phyloP scores from a whole-genome alignment of 2,888 invertebrate genomes.

The Phengaris arion region DNA sequence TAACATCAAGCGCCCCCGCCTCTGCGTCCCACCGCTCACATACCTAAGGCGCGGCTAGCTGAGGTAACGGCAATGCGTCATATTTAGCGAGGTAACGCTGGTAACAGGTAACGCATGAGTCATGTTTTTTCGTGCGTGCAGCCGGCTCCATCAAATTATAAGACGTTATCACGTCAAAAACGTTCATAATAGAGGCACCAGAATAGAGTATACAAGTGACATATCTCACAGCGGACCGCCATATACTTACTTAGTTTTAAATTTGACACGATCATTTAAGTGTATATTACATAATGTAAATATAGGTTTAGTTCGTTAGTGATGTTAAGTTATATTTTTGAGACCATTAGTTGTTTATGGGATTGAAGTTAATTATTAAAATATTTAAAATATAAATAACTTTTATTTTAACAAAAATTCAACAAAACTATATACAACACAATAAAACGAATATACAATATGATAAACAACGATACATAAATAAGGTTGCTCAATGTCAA shows the following conservation, averaged over 20 bases:
- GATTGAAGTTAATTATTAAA: not conserved
- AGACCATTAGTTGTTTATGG: not conserved
- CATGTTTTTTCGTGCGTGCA: too few species aligned
- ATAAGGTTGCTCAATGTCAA: not conserved
- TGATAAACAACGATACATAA: not conserved
- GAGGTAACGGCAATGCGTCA: too few species aligned
- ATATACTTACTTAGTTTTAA: too few species aligned
- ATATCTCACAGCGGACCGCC: not conserved
- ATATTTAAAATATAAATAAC: not conserved
- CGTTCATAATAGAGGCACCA: too few species aligned
- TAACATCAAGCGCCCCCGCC: too few species aligned
- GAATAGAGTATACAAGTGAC: too few species aligned
- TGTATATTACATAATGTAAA: not conserved
- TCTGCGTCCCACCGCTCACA: too few species aligned
- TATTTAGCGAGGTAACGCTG: too few species aligned
- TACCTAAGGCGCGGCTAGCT: too few species aligned
- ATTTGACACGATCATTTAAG: not conserved
- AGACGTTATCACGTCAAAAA: too few species aligned
- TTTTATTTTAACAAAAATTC: not conserved
- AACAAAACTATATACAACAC: not conserved
- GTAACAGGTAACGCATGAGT: too few species aligned
- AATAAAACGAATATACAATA: not conserved
- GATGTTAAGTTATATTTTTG: not conserved
- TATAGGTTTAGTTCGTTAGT: not conserved
- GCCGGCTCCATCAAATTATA: too few species aligned